Evolutionary conservation across 53 echinoderm and acorn worm genomes (phyloP).

Genomic region (Echinarachnius parma): DNA sequence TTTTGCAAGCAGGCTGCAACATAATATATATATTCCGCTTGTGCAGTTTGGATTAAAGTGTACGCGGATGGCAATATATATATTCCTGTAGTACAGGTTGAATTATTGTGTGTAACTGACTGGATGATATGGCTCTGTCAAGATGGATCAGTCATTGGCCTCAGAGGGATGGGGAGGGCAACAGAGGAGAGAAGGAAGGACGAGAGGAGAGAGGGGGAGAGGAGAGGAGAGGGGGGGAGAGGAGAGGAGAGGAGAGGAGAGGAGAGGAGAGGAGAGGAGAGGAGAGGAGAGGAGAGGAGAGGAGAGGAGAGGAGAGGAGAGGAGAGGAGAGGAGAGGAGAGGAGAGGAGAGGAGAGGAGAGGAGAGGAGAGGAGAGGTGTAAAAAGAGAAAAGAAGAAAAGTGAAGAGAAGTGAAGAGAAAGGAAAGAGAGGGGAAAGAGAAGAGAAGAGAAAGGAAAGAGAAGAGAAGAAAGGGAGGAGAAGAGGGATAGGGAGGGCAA

Average conservation of each 20-base stretch:
- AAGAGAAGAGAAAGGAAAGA: not conserved
- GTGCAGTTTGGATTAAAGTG: too few species aligned
- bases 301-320: not conserved
- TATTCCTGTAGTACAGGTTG: slow-evolving; percentile 10
- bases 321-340: not conserved
- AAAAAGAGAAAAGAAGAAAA: not conserved
- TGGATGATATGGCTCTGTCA: slow-evolving; percentile 35
- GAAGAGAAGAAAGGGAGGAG: not conserved
- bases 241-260: not conserved
- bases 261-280: not conserved
- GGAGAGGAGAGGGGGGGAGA: not conserved
- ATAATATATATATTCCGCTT: too few species aligned
- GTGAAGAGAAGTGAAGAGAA: not conserved
- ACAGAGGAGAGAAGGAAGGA: not conserved
- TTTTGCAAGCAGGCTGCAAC: too few species aligned
- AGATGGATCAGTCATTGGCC: slow-evolving; percentile 6
- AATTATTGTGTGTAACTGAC: slow-evolving; percentile 43
- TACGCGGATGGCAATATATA: too few species aligned
- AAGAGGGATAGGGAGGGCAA: not conserved
- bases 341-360: not conserved
- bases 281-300: not conserved
- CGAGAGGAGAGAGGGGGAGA: not conserved
- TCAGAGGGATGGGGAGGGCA: not conserved
- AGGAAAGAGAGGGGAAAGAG: not conserved
- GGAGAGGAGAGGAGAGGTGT: not conserved